Percentiles rank a stretch among this genome's conserved stretches.
Evolutionary conservation across 2,113 vertebrate genomes (phyloP).

Genomic region (Marmota monax): DNA sequence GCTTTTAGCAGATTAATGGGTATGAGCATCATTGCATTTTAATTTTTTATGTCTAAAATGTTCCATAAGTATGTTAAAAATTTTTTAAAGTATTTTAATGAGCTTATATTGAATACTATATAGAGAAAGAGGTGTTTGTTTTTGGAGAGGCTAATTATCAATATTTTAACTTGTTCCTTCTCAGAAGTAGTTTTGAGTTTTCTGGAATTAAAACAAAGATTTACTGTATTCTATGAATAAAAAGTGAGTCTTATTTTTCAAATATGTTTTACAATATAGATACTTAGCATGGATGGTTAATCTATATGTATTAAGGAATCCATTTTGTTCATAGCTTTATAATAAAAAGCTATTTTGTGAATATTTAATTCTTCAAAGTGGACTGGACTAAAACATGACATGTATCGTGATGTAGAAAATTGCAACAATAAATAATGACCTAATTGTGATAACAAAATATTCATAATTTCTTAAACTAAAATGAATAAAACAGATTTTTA

Average conservation of each 20-base stretch:
- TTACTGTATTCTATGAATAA: background rate
- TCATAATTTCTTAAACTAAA: conserved; percentile 51
- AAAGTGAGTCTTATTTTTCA: background rate
- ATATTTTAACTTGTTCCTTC: background rate
- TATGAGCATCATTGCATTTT: background rate
- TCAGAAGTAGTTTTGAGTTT: background rate
- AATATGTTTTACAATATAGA: background rate
- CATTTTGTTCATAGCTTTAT: conserved; percentile 9
- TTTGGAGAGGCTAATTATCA: background rate
- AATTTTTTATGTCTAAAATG: background rate
- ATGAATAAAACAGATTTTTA: background rate
- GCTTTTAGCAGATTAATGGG: background rate
- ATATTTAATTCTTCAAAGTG: conserved; percentile 25
- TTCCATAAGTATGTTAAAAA: background rate
- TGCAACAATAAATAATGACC: conserved; percentile 41
- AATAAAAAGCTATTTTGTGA: conserved; percentile 4
- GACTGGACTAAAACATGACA: background rate
- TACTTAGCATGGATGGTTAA: background rate
- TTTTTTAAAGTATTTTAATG: background rate
- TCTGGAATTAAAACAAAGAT: conserved; percentile 16
- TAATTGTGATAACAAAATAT: conserved; percentile 15
- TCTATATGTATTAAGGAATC: background rate
- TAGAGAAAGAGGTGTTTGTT: background rate
- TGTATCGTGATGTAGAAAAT: conserved; percentile 1
- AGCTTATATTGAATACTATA: background rate